Evolutionary conservation across 2,888 invertebrate species (phyloP).

Genomic region (Leucophenga montana): DNA sequence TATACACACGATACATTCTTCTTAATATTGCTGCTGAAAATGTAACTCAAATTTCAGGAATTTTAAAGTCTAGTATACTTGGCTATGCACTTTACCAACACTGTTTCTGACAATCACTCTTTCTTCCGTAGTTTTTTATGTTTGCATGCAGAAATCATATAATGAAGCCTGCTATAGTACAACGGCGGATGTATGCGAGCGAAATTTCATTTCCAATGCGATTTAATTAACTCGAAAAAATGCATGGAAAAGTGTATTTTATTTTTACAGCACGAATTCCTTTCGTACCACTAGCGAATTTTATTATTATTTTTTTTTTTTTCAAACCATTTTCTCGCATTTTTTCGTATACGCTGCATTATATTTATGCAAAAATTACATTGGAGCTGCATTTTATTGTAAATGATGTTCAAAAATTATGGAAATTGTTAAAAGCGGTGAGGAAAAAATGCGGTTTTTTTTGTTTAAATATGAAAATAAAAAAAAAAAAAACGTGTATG

Average conservation of each 20-base stretch:
- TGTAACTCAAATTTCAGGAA: no score
- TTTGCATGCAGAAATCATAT: conserved; percentile 1
- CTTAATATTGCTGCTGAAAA: no score
- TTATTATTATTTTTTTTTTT: conserved; percentile 6
- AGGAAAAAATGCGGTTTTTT: not conserved
- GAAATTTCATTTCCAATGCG: conserved; percentile 20
- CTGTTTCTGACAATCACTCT: not conserved
- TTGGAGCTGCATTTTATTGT: conserved; percentile 2
- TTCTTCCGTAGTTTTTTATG: not conserved
- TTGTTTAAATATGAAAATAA: not conserved
- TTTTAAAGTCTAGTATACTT: no score
- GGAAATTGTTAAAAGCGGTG: conserved; percentile 3
- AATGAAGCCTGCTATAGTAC: conserved; percentile 15
- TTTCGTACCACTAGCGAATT: not conserved
- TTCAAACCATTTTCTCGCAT: not conserved
- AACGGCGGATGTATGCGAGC: not conserved
- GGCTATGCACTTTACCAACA: not conserved
- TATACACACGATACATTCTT: no score
- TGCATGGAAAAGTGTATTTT: conserved; percentile 1
- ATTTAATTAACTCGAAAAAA: conserved; percentile 26
- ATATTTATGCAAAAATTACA: not conserved
- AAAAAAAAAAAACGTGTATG: not conserved
- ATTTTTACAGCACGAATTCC: conserved; percentile 1
- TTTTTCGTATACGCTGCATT: not conserved
- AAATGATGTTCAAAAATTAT: conserved; percentile 12